phyloP scores from a whole-genome alignment of 2,888 invertebrate species.

The Pharmacophagus antenor region DNA sequence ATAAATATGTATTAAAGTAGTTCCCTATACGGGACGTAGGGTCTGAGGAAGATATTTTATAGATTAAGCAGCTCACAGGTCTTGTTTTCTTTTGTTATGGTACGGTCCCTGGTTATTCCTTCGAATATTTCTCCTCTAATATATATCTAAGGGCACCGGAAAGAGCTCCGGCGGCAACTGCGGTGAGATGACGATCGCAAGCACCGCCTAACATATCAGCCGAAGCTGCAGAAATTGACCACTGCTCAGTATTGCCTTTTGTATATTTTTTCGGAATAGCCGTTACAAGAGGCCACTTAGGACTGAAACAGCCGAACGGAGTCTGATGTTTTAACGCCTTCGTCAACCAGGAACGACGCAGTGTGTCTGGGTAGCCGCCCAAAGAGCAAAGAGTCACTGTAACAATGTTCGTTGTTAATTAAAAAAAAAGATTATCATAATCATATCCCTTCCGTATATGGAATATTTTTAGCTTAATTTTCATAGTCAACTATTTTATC shows the following conservation, averaged over 20 bases:
- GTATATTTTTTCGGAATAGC: neutral
- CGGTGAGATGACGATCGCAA: constrained; percentile 33
- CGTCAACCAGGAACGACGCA: constrained; percentile 26
- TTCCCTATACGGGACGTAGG: too few relatives aligned
- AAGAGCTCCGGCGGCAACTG: constrained; percentile 30
- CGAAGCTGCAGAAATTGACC: neutral
- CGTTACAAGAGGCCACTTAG: neutral
- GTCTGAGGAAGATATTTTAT: too few relatives aligned
- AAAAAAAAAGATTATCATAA: too few relatives aligned
- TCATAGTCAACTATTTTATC: too few relatives aligned
- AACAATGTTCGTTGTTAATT: too few relatives aligned
- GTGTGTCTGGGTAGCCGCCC: constrained; percentile 24
- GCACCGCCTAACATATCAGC: constrained; percentile 8
- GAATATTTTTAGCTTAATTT: too few relatives aligned
- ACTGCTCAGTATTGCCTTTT: neutral
- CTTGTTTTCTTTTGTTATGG: neutral
- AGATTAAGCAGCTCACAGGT: neutral
- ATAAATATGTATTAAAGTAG: too few relatives aligned
- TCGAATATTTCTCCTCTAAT: constrained; percentile 25
- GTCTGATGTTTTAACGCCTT: constrained; percentile 22
- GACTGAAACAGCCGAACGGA: constrained; percentile 22
- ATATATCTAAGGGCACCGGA: constrained; percentile 34
- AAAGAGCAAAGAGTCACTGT: constrained; percentile 31
- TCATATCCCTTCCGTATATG: too few relatives aligned
- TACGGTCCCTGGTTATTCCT: neutral